Conservation (phyloP, 2,888 invertebrate genomes). For the Agrotis ipsilon region DNA sequence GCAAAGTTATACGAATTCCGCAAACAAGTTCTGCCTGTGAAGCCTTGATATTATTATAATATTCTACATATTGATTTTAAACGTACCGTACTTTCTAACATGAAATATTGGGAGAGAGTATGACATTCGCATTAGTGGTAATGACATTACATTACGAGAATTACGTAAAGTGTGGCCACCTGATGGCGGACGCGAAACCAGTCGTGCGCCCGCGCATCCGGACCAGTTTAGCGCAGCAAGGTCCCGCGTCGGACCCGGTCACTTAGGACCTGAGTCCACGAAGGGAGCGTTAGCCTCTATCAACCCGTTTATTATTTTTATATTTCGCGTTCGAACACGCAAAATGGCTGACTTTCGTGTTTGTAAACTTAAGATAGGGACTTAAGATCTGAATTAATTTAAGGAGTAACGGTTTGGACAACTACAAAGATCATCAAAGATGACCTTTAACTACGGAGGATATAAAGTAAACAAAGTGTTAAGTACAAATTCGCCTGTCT, state of each 20-base stretch:
- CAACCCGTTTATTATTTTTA: constrained; percentile 75
- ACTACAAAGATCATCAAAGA: constrained; percentile 4
- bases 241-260: constrained; percentile 82
- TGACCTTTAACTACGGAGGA: constrained; percentile 20
- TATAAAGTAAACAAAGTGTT: background rate
- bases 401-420: background rate
- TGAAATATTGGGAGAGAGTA: constrained; percentile 59
- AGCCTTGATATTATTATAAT: constrained; percentile 26
- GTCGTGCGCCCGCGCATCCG: constrained; percentile 70
- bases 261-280: constrained; percentile 58
- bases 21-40: constrained; percentile 34
- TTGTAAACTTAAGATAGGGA: constrained; percentile 42
- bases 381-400: constrained; percentile 1
- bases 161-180: constrained; percentile 81
- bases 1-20: constrained; percentile 47
- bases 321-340: constrained; percentile 63
- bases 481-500: background rate
- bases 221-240: constrained; percentile 79
- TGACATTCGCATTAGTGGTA: constrained; percentile 60
- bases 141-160: constrained; percentile 75
- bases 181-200: constrained; percentile 78
- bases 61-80: constrained; percentile 33
- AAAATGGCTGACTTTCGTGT: constrained; percentile 64
- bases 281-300: constrained; percentile 73
- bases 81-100: constrained; percentile 43